Conservation (phyloP, 2,113 vertebrate species). For the Trogon surrucura region DNA sequence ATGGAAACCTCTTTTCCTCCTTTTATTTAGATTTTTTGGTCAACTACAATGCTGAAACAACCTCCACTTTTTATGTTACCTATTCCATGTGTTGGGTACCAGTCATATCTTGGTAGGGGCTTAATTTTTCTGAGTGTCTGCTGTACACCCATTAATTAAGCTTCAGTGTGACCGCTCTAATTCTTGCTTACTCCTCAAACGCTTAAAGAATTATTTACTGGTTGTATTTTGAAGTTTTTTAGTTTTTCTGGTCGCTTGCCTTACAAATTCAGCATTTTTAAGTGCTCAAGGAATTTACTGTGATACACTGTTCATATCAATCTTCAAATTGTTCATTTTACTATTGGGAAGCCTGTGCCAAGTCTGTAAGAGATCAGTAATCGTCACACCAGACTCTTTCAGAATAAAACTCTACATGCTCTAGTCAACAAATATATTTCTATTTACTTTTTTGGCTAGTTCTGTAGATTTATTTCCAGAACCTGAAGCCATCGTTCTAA, state of each 20-base stretch:
- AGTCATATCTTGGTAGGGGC: neutral
- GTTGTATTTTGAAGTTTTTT: neutral
- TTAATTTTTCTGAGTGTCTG: neutral
- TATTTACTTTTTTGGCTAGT: neutral
- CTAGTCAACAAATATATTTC: neutral
- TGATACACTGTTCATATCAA: neutral
- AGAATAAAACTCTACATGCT: neutral
- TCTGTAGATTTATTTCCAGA: neutral
- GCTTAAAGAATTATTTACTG: neutral
- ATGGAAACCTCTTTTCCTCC: neutral
- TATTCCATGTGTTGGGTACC: constrained; percentile 71
- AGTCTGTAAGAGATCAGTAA: neutral
- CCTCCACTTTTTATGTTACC: constrained; percentile 77
- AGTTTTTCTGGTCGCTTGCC: neutral
- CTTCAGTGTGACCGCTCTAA: neutral
- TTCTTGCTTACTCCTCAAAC: neutral
- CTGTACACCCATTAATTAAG: neutral
- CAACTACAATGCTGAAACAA: constrained; percentile 71
- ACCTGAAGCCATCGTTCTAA: neutral
- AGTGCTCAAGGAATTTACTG: neutral
- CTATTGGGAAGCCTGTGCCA: neutral
- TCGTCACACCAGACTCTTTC: neutral
- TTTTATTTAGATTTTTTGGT: constrained; percentile 32
- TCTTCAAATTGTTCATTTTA: neutral
- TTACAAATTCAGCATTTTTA: neutral